Base-by-base conservation (phyloP, 2,113 vertebrate genomes). In the Verasper variegatus region DNA sequence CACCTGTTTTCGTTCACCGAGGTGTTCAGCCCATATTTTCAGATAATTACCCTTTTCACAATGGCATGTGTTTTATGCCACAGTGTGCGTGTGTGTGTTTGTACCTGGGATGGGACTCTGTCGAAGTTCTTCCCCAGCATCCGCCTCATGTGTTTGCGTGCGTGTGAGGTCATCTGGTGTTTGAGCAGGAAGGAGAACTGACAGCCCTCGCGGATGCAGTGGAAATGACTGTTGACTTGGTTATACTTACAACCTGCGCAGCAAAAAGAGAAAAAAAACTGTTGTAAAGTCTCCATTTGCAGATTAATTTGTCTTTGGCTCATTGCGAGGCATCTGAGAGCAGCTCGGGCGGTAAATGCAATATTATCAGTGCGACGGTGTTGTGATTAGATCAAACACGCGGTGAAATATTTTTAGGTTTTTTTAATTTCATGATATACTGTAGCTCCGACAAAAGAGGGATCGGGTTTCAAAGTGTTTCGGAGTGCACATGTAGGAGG, bases 111-210 rank as follows among this genome's bases (percentile, higher is more conserved):
- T 24, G 97, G 96, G 81, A 96, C 96, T 14, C 97, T 94, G 76
- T 99, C 97, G 0, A 99, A 99, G 93, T 99, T 97, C 91, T 99
- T 99, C 40, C 98, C 98, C 86, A 99, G 95, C 97, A 99, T 98
- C 92, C 98, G 95, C 56, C 98, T 95, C 98, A 99, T 99, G 95
- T 99, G 98, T 89, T 99, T 99, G 87, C 98, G 95, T 74, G 98
- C 96, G 0, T 99, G 98, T 2, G 98, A 99, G 35, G 98, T 99
- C 98, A 99, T 99, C 94, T 99, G 98, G 93, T 99, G 98, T 92
- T 99, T 99, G 69, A 99, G 97, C 82, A 99, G 95, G 95, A 99
- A 99, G 94, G 98, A 99, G 94, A 99, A 99, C 94, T 97, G 97
- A 95, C 98, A 99, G 87, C 95, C 98, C 52, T 98, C 98, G 0